A percentile compares a stretch with the other conserved stretches of the same genome.
These are phyloP conservation scores for Nothoprocta perdicaria DNA, from an alignment of 2,113 vertebrate species.

Conservation along the genomic window DNA sequence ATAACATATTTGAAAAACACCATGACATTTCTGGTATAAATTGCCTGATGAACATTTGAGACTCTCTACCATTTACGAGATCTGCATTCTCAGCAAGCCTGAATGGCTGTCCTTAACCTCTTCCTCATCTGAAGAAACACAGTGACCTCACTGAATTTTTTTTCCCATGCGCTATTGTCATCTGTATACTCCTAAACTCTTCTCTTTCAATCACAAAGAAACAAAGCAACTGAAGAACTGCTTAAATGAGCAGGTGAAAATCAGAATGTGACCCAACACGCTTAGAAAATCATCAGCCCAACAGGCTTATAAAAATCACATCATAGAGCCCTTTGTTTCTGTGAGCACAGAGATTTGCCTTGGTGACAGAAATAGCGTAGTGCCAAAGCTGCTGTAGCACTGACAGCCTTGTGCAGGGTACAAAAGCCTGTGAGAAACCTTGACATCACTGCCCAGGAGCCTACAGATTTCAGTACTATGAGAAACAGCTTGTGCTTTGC, in stretches of 20 bases:
- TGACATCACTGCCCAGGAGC: not conserved
- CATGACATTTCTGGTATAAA: not conserved
- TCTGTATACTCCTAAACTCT: not conserved
- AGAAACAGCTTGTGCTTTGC: constrained; percentile 30
- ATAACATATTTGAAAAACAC: not conserved
- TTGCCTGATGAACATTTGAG: not conserved
- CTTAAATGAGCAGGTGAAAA: not conserved
- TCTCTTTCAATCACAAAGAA: not conserved
- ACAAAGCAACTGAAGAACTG: not conserved
- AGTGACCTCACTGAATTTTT: not conserved
- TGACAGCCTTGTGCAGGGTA: not conserved
- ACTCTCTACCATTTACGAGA: not conserved
- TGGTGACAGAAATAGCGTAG: not conserved
- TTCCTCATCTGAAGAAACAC: not conserved
- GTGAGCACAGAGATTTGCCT: not conserved
- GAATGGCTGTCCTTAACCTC: not conserved
- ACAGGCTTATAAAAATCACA: not conserved
- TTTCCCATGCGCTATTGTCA: not conserved
- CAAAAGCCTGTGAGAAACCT: not conserved
- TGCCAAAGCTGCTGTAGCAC: not conserved
- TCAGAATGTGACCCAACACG: not conserved
- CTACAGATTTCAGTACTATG: not conserved
- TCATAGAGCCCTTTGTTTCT: not conserved
- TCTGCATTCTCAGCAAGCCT: not conserved
- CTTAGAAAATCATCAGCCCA: not conserved